phyloP scores from a whole-genome alignment of 2,113 vertebrate species.

The Rhinopithecus roxellana region DNA sequence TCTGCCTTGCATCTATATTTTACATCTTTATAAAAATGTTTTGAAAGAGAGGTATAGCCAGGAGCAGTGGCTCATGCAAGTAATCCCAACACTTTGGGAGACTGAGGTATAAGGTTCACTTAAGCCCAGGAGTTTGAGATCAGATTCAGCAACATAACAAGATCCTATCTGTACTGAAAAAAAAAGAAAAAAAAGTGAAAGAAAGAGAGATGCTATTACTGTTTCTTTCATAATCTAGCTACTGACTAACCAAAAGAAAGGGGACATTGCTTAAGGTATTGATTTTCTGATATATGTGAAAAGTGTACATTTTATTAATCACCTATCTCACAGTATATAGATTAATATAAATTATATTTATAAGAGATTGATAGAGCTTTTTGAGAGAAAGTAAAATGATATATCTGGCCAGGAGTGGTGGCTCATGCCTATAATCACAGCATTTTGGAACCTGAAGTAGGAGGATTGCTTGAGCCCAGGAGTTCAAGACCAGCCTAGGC shows the following conservation, averaged over 20 bases:
- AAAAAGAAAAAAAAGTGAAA: too few species aligned
- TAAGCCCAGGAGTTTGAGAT: too few species aligned
- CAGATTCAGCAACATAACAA: too few species aligned
- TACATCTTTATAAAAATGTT: slow-evolving; percentile 26
- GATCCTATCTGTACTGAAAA: too few species aligned
- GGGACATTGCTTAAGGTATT: not conserved
- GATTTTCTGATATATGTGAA: not conserved
- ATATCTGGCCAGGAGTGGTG: too few species aligned
- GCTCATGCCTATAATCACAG: too few species aligned
- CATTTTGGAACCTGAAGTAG: too few species aligned
- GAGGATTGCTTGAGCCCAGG: too few species aligned
- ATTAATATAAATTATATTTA: not conserved
- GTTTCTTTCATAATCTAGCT: not conserved
- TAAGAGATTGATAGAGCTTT: not conserved
- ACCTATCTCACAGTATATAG: not conserved
- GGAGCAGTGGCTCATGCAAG: too few species aligned
- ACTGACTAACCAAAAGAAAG: not conserved
- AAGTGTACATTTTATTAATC: not conserved
- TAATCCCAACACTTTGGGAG: too few species aligned
- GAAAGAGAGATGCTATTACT: not conserved
- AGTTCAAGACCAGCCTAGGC: too few species aligned
- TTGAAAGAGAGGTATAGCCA: not conserved
- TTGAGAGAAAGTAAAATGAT: not conserved
- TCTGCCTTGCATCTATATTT: not conserved
- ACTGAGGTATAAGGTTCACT: too few species aligned